Evolutionary conservation across 2,888 invertebrate species (phyloP).

Genomic region (Polyploca ridens): DNA sequence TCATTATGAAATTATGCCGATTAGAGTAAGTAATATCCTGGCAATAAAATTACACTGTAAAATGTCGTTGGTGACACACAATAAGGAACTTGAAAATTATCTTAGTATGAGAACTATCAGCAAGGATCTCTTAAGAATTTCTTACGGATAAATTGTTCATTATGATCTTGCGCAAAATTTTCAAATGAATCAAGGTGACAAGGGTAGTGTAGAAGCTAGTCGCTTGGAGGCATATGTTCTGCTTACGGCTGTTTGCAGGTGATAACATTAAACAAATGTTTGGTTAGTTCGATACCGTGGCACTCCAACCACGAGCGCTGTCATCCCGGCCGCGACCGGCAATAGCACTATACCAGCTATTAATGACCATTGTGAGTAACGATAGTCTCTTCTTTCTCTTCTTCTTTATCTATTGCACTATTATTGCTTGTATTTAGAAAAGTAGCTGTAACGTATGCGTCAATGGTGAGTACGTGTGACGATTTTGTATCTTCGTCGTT

Average conservation of each 20-base stretch:
- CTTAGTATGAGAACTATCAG: not conserved
- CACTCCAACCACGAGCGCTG: slow-evolving; percentile 41
- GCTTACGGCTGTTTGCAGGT: slow-evolving; percentile 80
- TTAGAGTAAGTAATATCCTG: too few relatives aligned
- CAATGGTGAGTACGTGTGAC: not conserved
- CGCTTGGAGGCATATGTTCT: slow-evolving; percentile 74
- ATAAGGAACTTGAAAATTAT: not conserved
- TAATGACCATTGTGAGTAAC: slow-evolving; percentile 71
- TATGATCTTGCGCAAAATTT: not conserved
- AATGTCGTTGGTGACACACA: not conserved
- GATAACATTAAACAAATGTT: slow-evolving; percentile 84
- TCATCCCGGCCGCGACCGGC: slow-evolving; percentile 44
- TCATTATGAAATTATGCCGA: too few relatives aligned
- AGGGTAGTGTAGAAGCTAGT: slow-evolving; percentile 56
- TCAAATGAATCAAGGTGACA: slow-evolving; percentile 29
- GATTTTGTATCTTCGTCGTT: not conserved
- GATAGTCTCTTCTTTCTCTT: slow-evolving; percentile 26
- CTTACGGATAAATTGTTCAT: not conserved
- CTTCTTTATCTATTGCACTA: slow-evolving; percentile 29
- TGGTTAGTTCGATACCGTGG: slow-evolving; percentile 83
- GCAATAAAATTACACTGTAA: too few relatives aligned
- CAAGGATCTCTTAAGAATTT: not conserved
- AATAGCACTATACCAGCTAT: slow-evolving; percentile 62
- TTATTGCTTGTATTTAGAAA: slow-evolving; percentile 14
- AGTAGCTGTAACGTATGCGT: not conserved